phyloP scores from a whole-genome alignment of 2,113 vertebrate species.

The Eretmochelys imbricata region DNA sequence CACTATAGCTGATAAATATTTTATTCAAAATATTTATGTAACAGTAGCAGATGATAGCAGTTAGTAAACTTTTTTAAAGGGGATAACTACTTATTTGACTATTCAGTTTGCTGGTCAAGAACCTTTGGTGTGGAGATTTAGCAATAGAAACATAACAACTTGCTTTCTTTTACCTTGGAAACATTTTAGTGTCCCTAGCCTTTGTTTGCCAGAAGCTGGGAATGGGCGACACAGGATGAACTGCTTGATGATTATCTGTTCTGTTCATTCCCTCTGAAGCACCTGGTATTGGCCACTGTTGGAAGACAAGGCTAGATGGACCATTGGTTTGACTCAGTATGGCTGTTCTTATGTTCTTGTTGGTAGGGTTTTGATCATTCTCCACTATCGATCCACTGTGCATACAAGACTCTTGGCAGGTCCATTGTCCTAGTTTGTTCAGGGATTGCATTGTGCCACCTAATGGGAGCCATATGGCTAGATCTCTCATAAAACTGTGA shows the following conservation, averaged over 20 bases:
- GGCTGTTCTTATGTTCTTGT: neutral
- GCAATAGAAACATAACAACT: neutral
- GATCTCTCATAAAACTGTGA: conserved; percentile 25
- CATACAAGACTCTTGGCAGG: conserved; percentile 27
- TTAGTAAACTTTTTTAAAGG: conserved; percentile 23
- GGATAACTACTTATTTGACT: neutral
- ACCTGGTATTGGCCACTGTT: no score
- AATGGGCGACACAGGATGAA: no score
- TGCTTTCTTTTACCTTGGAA: neutral
- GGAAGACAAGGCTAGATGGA: no score
- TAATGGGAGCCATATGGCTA: neutral
- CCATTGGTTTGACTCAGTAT: no score
- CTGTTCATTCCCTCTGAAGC: no score
- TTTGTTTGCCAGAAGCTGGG: no score
- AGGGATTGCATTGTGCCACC: conserved; percentile 4
- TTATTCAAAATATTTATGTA: neutral
- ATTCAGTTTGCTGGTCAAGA: neutral
- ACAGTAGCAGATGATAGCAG: neutral
- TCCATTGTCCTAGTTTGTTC: conserved; percentile 20
- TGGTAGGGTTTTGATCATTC: neutral
- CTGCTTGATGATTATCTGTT: no score
- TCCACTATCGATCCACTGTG: conserved; percentile 1
- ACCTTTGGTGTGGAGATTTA: neutral
- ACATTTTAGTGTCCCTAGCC: neutral
- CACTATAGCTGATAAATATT: neutral